Base-by-base conservation (phyloP, 2,888 invertebrate genomes). In the Uropetala carovei region DNA sequence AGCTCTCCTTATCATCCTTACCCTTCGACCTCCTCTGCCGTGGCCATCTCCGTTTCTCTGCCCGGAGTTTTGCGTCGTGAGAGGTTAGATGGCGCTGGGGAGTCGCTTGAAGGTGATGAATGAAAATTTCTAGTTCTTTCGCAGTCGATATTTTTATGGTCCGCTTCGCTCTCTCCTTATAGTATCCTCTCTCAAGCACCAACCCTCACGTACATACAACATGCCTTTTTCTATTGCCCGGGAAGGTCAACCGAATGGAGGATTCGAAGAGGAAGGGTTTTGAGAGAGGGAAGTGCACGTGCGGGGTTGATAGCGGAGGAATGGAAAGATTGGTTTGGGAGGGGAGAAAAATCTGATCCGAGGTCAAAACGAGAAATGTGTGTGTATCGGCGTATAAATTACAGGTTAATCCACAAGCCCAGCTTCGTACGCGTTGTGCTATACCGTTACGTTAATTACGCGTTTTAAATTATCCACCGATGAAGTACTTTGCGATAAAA, bases 51-150 rank as follows among this genome's bases (percentile, higher is more conserved):
- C 75, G 18, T 75, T 75, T 11, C 22, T 18, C 75, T n/a, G 22
- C 27, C 75, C 16, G n/a, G n/a, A 4, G 75, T n/a, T 75, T n/a
- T 75, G 75, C n/a, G 0, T 0, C 43, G 27, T 27, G 22, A 27
- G 75, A 75, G 27, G 22, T 43, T 10, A 83, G 83, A 22, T 60
- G 86, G 30, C 86, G 60, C 18, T 60, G 86, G 60, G 43, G 64
- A 43, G 56, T 10, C 10, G n/a, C 83, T 10, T 64, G 4, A 16
- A 43, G 43, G 30, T 30, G 60, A 89, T 89, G 68, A 68, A 89
- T 68, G 89, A 56, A 89, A 89, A 89, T 56, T 43, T 86, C 56
- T 64, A 89, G 60, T 68, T 86, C 59, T 59, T 60, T 60, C 64
- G 18, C 22, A 27, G 60, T 59, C 85, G 58, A 58, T 59, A n/a